These are phyloP conservation scores for Rhopalosiphum maidis DNA, from an alignment of 1,140 invertebrate genomes.

Conservation along the genomic window DNA sequence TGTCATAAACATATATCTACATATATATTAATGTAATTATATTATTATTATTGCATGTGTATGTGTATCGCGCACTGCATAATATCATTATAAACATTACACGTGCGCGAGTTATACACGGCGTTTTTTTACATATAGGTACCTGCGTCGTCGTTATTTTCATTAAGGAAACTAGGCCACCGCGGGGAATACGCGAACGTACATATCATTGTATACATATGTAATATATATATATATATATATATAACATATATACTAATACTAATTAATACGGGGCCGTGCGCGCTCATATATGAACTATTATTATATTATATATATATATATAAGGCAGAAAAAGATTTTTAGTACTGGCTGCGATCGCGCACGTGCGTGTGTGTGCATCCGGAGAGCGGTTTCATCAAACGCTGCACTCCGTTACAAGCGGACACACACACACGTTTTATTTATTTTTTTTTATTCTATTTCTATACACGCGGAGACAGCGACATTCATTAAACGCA, in stretches of 20 bases:
- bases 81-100: background rate
- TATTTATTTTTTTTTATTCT: background rate
- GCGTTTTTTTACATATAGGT: background rate
- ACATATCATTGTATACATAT: background rate
- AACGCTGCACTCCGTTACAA: background rate
- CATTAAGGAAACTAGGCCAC: constrained; percentile 26
- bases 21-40: background rate
- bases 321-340: background rate
- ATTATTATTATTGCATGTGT: background rate
- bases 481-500: background rate
- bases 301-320: background rate
- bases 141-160: background rate
- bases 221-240: background rate
- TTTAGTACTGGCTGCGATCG: background rate
- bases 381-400: constrained; percentile 15
- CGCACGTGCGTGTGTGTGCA: background rate
- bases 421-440: background rate
- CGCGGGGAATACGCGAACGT: background rate
- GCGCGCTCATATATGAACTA: background rate
- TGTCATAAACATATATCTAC: background rate
- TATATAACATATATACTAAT: constrained; percentile 25
- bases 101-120: background rate
- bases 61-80: background rate
- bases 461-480: background rate
- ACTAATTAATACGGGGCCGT: constrained; percentile 26